These are phyloP conservation scores for Urechis unicinctus DNA, from an alignment of 2,888 invertebrate genomes.

Conservation along the genomic window DNA sequence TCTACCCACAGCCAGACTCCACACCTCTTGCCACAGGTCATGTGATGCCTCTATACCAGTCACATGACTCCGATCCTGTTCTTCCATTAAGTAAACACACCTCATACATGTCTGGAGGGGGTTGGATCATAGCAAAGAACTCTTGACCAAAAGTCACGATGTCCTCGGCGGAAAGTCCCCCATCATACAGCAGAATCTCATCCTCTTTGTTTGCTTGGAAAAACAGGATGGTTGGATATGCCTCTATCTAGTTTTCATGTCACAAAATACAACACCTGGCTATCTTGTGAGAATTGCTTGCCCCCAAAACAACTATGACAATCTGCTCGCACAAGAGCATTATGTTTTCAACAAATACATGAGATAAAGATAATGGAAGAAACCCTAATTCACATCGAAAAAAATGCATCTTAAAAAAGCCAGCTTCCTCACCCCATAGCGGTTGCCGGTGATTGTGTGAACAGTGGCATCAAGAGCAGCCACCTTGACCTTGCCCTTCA, in stretches of 20 bases:
- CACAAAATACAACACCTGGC: no score
- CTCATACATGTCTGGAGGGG: not conserved
- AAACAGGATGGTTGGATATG: not conserved
- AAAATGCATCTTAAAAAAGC: not conserved
- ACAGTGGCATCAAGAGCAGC: constrained; percentile 95
- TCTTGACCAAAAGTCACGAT: not conserved
- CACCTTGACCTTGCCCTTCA: constrained; percentile 88
- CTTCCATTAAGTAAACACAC: no score
- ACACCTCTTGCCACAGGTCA: no score
- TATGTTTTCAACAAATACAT: no score
- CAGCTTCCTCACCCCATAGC: constrained; percentile 61
- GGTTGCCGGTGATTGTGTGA: constrained; percentile 71
- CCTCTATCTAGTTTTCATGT: not conserved
- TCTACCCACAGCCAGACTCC: no score
- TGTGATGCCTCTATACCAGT: no score
- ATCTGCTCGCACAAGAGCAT: no score
- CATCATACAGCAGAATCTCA: not conserved
- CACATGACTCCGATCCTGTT: no score
- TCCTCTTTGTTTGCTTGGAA: not conserved
- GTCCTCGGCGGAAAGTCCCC: not conserved
- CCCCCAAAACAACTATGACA: no score
- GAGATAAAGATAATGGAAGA: no score
- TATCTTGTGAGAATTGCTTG: no score
- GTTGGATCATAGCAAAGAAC: not conserved
- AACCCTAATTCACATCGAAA: not conserved